phyloP scores from a whole-genome alignment of 2,113 vertebrate genomes.

The Gasterosteus nipponicus region DNA sequence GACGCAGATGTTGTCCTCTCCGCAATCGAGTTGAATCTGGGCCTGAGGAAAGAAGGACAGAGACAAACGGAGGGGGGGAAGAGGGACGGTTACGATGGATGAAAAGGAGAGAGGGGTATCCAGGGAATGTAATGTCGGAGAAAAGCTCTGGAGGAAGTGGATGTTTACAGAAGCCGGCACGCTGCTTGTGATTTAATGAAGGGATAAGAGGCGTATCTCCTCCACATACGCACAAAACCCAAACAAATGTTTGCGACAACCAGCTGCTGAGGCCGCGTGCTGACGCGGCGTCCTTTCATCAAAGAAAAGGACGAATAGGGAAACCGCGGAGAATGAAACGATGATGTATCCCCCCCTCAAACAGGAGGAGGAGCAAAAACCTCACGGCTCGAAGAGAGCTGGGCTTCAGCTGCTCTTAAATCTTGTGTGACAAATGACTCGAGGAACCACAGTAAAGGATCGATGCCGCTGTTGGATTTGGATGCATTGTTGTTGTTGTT shows the following conservation, averaged over 20 bases:
- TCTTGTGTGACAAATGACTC: constrained; percentile 28
- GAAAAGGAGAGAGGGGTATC: constrained; percentile 23
- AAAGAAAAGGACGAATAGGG: constrained; percentile 23
- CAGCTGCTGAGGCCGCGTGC: constrained; percentile 21
- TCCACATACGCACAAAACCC: constrained; percentile 23
- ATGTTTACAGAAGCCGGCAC: constrained; percentile 58
- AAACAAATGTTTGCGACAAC: constrained; percentile 44
- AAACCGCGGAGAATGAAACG: constrained; percentile 34
- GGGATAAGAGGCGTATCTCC: constrained; percentile 46
- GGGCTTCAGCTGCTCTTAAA: constrained; percentile 19
- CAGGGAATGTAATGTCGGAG: constrained; percentile 33
- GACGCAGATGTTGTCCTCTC: constrained; percentile 90
- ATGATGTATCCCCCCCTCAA: constrained; percentile 16
- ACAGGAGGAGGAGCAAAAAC: neutral
- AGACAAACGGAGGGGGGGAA: constrained; percentile 23
- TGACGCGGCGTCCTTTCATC: constrained; percentile 32
- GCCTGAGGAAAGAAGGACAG: constrained; percentile 70
- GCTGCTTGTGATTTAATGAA: constrained; percentile 55
- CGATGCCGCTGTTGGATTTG: constrained; percentile 39
- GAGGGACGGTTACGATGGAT: constrained; percentile 10
- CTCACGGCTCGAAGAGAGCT: constrained; percentile 22
- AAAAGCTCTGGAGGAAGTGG: constrained; percentile 42
- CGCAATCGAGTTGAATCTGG: constrained; percentile 88
- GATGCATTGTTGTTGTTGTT: constrained; percentile 19
- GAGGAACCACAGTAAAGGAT: constrained; percentile 34